Percentiles rank a stretch among this genome's conserved stretches.
Evolutionary conservation across 2,888 invertebrate genomes (phyloP).

Genomic region (Panopea generosa): DNA sequence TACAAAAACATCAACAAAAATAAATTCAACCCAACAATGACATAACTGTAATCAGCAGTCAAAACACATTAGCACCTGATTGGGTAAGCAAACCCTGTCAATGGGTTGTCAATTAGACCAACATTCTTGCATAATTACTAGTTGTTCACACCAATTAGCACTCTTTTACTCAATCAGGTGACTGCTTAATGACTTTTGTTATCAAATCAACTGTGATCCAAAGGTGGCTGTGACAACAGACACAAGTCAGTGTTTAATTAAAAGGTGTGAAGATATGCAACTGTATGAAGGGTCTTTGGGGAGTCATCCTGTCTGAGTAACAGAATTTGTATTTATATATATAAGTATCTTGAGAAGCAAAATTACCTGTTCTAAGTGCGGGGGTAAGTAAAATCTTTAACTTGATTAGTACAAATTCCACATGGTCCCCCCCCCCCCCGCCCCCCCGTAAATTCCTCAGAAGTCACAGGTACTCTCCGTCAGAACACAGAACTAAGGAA

Average conservation of each 20-base stretch:
- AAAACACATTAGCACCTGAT: constrained; percentile 22
- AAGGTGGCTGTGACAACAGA: too few species aligned
- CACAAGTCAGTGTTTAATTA: constrained; percentile 10
- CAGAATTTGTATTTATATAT: neutral
- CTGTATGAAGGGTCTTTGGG: neutral
- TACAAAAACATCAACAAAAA: neutral
- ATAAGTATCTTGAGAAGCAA: constrained; percentile 10
- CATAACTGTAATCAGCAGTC: too few species aligned
- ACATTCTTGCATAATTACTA: constrained; percentile 32
- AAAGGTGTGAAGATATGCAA: constrained; percentile 13
- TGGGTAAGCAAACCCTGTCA: constrained; percentile 28
- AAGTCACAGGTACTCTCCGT: too few species aligned
- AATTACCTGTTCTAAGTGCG: constrained; percentile 1
- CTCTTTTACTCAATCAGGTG: constrained; percentile 26
- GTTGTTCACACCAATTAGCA: constrained; percentile 32
- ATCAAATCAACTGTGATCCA: constrained; percentile 5
- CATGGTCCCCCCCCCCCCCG: too few species aligned
- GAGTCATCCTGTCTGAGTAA: constrained; percentile 21
- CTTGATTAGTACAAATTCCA: too few species aligned
- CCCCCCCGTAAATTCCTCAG: too few species aligned
- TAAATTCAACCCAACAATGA: neutral
- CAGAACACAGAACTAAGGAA: too few species aligned
- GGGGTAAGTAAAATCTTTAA: too few species aligned
- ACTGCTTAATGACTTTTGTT: constrained; percentile 21
- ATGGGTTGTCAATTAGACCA: constrained; percentile 20